These are phyloP conservation scores for Hylomyscus alleni DNA, from an alignment of 2,797 vertebrate genomes.

Conservation along the genomic window DNA sequence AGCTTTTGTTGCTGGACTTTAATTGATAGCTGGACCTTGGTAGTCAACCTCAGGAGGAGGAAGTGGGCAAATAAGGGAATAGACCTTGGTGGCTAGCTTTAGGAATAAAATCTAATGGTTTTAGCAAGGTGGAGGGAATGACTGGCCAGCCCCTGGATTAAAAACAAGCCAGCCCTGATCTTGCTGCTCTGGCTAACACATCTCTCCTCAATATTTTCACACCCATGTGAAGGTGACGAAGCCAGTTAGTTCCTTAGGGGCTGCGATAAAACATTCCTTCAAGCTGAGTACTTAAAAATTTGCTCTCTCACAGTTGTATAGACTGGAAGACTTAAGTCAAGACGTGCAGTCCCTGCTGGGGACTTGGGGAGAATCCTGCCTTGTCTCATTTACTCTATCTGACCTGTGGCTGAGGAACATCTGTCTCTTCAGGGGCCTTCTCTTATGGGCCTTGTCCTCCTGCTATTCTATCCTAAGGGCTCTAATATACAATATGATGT, in stretches of 20 bases:
- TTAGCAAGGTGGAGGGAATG: background rate
- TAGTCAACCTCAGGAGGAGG: background rate
- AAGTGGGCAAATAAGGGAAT: background rate
- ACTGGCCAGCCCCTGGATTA: background rate
- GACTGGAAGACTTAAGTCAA: background rate
- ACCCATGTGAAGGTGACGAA: fast-evolving
- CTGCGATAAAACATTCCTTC: background rate
- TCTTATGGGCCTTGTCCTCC: background rate
- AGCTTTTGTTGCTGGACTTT: background rate
- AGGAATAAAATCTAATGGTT: background rate
- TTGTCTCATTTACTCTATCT: too few relatives aligned
- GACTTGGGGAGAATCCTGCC: background rate
- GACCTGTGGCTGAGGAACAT: too few relatives aligned
- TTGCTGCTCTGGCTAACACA: background rate
- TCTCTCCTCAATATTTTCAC: background rate
- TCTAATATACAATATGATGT: too few relatives aligned
- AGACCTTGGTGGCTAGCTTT: background rate
- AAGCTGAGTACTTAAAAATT: background rate
- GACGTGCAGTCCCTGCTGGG: fast-evolving
- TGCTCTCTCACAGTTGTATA: background rate
- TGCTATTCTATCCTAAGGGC: background rate
- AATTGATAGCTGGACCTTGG: background rate
- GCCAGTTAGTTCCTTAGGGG: background rate
- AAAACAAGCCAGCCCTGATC: background rate
- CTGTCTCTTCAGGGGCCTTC: background rate